A percentile compares a stretch with the other conserved stretches of the same genome.
phyloP scores from a whole-genome alignment of 1,140 invertebrate genomes.

The Phenacoccus solenopsis region DNA sequence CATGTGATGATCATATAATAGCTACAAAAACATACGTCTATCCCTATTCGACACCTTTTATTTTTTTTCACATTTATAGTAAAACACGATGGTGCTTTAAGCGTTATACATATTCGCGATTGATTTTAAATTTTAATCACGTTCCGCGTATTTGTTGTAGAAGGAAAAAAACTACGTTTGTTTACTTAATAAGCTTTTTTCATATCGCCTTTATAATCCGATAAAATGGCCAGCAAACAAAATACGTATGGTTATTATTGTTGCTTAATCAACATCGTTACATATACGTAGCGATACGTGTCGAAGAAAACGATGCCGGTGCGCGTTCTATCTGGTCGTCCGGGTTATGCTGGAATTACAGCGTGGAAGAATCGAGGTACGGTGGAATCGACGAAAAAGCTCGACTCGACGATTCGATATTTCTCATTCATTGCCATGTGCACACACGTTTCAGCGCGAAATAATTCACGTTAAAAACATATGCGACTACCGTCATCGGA shows the following conservation, averaged over 20 bases:
- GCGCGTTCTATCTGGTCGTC: too few relatives aligned
- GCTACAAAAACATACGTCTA: background rate
- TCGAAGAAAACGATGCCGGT: background rate
- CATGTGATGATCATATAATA: background rate
- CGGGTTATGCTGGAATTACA: too few relatives aligned
- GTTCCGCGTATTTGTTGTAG: background rate
- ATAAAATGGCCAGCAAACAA: background rate
- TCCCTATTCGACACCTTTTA: background rate
- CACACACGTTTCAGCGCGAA: background rate
- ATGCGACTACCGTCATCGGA: background rate
- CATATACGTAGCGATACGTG: background rate
- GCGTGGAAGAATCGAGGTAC: too few relatives aligned
- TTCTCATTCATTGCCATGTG: background rate
- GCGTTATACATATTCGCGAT: background rate
- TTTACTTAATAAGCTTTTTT: background rate
- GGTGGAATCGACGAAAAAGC: background rate
- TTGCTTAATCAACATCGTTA: background rate
- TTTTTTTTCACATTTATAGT: too few relatives aligned
- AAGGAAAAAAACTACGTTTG: background rate
- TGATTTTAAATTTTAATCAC: constrained; percentile 3
- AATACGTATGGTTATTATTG: background rate
- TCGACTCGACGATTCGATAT: background rate
- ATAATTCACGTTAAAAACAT: background rate
- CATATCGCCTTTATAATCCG: background rate
- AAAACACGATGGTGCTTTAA: background rate